Evolutionary conservation across 2,888 invertebrate genomes (phyloP), one percentile per base, ranked within the genome.

Genomic region (Exephanes ischioxanthus): DNA sequence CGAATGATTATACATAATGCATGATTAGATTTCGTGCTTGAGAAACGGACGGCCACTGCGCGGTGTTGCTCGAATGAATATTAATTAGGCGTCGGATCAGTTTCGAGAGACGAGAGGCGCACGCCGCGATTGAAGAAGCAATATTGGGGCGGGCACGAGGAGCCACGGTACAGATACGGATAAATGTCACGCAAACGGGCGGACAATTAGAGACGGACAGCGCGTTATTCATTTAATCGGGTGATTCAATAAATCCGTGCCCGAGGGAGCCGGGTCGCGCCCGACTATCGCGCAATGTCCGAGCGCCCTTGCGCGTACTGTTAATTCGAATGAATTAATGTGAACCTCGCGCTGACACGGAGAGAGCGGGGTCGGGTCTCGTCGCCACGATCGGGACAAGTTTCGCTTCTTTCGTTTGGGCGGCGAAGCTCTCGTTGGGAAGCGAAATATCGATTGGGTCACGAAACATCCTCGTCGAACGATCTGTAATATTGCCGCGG

Each of bases 161-260:
- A 19, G 26, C 41, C 26, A 51, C 26, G 26, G 7, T 41, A n/a
- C 53, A 61, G 19, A 72, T 41, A 71, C 72, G 37, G 76, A 53
- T 72, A 80, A 70, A 86, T 76, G 84, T 86, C 81, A 82, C 67
- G 81, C 77, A 73, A 81, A 81, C 71, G 48, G 71, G 48, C 51
- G 68, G 68, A 85, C 48, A 81, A 78, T 77, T 48, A 77, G 90
- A 91, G 89, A 90, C 85, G 80, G 70, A 72, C 73, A 63, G 79
- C 67, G 75, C 89, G 90, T 92, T 91, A 92, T 90, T 91, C 90
- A 90, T 92, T 92, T 92, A 92, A 92, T 92, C 92, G 91, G 90
- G 89, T 93, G 93, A 94, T 93, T 94, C 92, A 93, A 94, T 94
- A 94, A 94, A 94, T 94, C 93, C 91, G 92, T 92, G 93, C 92